A percentile compares a stretch with the other conserved stretches of the same genome.
Evolutionary conservation across 1,140 invertebrate species (phyloP).

Genomic region (Musca vetustissima): DNA sequence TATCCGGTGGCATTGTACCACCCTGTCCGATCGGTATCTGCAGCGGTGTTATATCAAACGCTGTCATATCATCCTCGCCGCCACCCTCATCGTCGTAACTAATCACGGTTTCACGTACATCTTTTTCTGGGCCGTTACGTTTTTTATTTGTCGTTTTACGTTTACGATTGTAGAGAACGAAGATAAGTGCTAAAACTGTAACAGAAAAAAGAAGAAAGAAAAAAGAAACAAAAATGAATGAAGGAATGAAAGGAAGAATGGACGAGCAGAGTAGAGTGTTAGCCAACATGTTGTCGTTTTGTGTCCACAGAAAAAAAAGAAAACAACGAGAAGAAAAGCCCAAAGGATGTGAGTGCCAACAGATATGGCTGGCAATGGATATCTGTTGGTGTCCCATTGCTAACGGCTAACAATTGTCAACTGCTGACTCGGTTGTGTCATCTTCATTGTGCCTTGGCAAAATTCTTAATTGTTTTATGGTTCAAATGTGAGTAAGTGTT

Average conservation of each 20-base stretch:
- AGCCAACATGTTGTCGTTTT: too few species aligned
- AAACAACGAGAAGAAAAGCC: neutral
- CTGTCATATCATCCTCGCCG: slow-evolving; percentile 97
- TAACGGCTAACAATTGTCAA: too few species aligned
- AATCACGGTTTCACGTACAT: slow-evolving; percentile 97
- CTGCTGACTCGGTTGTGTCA: too few species aligned
- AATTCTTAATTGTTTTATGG: slow-evolving; percentile 13
- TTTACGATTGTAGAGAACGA: slow-evolving; percentile 90
- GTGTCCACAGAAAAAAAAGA: too few species aligned
- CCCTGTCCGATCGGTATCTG: slow-evolving; percentile 89
- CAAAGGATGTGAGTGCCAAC: neutral
- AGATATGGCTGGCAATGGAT: neutral
- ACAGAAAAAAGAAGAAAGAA: neutral
- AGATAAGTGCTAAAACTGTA: slow-evolving; percentile 88
- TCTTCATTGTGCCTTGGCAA: too few species aligned
- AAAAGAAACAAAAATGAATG: neutral
- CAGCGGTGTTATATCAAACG: slow-evolving; percentile 94
- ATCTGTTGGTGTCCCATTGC: neutral
- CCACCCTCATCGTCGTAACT: slow-evolving; percentile 98
- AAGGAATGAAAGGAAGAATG: too few species aligned
- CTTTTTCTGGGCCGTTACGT: slow-evolving; percentile 95
- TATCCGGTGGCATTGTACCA: slow-evolving; percentile 76
- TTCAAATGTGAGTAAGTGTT: slow-evolving; percentile 11
- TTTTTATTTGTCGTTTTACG: slow-evolving; percentile 87
- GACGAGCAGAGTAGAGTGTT: neutral